Evolutionary conservation across 35 echinoderm and acorn worm species (phyloP).

Genomic region (Strongylocentrotus purpuratus): DNA sequence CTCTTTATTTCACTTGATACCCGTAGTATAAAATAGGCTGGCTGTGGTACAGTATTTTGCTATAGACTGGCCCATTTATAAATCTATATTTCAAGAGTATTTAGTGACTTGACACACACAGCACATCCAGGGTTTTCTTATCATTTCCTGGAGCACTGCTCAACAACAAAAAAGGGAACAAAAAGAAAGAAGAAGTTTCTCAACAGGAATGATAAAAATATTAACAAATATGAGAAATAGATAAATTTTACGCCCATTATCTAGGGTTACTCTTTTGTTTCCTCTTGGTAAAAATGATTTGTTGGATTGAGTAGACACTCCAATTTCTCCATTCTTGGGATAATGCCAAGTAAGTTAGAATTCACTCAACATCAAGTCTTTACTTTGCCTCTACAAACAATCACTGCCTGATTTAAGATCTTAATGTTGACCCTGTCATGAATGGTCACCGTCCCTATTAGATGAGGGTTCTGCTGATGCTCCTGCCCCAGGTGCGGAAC

Average conservation of each 20-base stretch:
- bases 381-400: too few relatives aligned
- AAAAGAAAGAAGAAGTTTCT: too few relatives aligned
- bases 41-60: too few relatives aligned
- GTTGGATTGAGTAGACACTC: not conserved
- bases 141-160: not conserved
- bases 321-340: not conserved
- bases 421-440: not conserved
- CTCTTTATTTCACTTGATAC: too few relatives aligned
- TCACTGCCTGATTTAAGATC: too few relatives aligned
- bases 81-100: too few relatives aligned
- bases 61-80: too few relatives aligned
- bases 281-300: not conserved
- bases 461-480: conserved; percentile 62
- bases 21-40: too few relatives aligned
- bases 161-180: not conserved
- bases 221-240: not conserved
- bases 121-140: not conserved
- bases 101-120: not conserved
- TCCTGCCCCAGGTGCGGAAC: conserved; percentile 36
- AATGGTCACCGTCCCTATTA: conserved; percentile 16
- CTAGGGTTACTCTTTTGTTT: not conserved
- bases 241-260: not conserved
- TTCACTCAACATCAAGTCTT: not conserved
- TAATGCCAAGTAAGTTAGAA: not conserved
- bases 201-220: not conserved